These are phyloP conservation scores for Leucophenga varia DNA, from an alignment of 1,140 invertebrate species.

Conservation along the genomic window DNA sequence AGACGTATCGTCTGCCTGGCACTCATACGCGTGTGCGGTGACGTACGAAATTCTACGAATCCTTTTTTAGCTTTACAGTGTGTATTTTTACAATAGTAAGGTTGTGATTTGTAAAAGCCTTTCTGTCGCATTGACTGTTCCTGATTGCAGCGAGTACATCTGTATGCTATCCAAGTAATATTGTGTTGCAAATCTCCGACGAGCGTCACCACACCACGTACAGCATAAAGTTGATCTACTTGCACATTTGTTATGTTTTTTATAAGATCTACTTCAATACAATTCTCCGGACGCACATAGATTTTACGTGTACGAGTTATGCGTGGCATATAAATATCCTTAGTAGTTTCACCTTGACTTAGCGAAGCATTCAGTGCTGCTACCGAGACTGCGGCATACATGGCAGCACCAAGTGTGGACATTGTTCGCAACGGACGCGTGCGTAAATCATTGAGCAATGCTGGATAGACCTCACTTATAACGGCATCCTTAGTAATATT, in stretches of 20 bases:
- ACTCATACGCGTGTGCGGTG: constrained; percentile 36
- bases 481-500: constrained; percentile 58
- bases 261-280: constrained; percentile 25
- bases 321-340: constrained; percentile 18
- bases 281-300: constrained; percentile 26
- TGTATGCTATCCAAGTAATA: constrained; percentile 78
- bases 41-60: constrained; percentile 35
- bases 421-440: constrained; percentile 61
- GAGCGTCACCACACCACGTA: constrained; percentile 84
- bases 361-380: constrained; percentile 13
- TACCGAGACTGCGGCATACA: constrained; percentile 62
- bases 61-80: constrained; percentile 33
- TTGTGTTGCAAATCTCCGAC: constrained; percentile 75
- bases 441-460: constrained; percentile 60
- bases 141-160: constrained; percentile 69
- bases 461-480: constrained; percentile 59
- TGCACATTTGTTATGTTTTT: constrained; percentile 18
- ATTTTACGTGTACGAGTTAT: constrained; percentile 25
- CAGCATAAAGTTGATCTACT: constrained; percentile 64
- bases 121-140: constrained; percentile 63
- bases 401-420: constrained; percentile 63
- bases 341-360: constrained; percentile 2
- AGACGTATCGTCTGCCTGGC: constrained; percentile 39
- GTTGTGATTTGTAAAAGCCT: constrained; percentile 28
- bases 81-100: constrained; percentile 30